Percentiles rank a stretch among this genome's conserved stretches.
Conservation (phyloP, 2,888 invertebrate genomes). For the Scotopteryx bipunctaria region DNA sequence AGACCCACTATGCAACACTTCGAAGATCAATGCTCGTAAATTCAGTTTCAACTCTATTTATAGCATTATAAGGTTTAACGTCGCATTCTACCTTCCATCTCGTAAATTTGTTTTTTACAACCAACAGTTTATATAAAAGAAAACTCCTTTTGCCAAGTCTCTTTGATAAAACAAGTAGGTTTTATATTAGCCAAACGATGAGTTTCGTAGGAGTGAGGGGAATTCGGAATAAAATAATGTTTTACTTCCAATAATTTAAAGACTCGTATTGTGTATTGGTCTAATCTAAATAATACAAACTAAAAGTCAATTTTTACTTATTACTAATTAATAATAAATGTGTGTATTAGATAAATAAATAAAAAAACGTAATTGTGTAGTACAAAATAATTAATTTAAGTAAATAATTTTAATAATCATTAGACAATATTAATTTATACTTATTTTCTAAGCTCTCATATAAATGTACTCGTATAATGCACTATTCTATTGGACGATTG, state of each 20-base stretch:
- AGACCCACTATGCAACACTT: slow-evolving; percentile 12
- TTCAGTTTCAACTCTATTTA: slow-evolving; percentile 17
- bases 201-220: slow-evolving; percentile 1
- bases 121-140: slow-evolving; percentile 1
- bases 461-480: slow-evolving; percentile 3
- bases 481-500: too few species aligned
- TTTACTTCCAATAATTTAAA: too few species aligned
- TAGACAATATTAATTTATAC: slow-evolving; percentile 4
- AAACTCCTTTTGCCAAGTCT: slow-evolving; percentile 18
- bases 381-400: slow-evolving; percentile 8
- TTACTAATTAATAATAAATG: neutral
- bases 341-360: neutral
- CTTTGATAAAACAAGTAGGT: slow-evolving; percentile 17
- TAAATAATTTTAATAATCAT: neutral
- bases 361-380: neutral
- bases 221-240: too few species aligned
- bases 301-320: neutral
- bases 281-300: neutral
- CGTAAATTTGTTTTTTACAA: slow-evolving; percentile 9
- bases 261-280: too few species aligned
- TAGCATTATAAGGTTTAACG: slow-evolving; percentile 11
- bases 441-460: slow-evolving; percentile 1
- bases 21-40: slow-evolving; percentile 14
- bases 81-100: slow-evolving; percentile 6
- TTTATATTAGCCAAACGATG: slow-evolving; percentile 3